A percentile compares a stretch with the other conserved stretches of the same genome.
These are phyloP conservation scores for western clawed frog (Xenopus tropicalis) DNA, from an alignment of 2,113 vertebrate genomes.

Conservation along the genomic window DNA sequence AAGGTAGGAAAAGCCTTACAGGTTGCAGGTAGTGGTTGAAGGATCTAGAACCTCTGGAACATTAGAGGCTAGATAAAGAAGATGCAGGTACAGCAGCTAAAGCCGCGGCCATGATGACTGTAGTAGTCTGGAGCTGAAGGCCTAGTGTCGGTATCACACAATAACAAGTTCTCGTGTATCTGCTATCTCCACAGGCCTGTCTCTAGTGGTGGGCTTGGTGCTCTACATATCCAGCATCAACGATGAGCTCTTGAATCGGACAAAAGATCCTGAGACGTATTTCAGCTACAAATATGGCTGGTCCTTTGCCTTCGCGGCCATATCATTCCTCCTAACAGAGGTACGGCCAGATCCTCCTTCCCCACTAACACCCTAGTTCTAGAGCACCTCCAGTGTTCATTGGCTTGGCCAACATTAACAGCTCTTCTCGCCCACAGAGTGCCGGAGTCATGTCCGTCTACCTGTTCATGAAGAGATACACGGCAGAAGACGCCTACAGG, in stretches of 20 bases:
- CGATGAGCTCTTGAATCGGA: slow-evolving; percentile 85
- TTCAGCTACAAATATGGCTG: slow-evolving; percentile 90
- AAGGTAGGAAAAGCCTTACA: too few relatives aligned
- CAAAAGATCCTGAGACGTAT: slow-evolving; percentile 79
- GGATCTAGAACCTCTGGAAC: too few relatives aligned
- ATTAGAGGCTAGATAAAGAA: too few relatives aligned
- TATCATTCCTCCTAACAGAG: slow-evolving; percentile 89
- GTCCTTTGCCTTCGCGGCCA: slow-evolving; percentile 88
- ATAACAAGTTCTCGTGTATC: not conserved
- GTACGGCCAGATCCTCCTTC: slow-evolving; percentile 52
- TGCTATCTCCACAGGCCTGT: slow-evolving; percentile 68
- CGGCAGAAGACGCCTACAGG: slow-evolving; percentile 81
- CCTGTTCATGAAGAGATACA: slow-evolving; percentile 91
- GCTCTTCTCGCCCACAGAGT: slow-evolving; percentile 56
- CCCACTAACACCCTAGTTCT: too few relatives aligned
- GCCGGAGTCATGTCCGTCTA: slow-evolving; percentile 90
- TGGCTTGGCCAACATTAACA: too few relatives aligned
- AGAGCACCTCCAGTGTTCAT: too few relatives aligned
- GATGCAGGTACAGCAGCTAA: too few relatives aligned
- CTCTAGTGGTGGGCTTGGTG: slow-evolving; percentile 85
- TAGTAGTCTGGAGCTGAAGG: too few relatives aligned
- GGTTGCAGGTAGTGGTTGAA: too few relatives aligned
- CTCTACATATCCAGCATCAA: slow-evolving; percentile 92
- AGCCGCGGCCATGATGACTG: too few relatives aligned
- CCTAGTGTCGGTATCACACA: too few relatives aligned